Evolutionary conservation across 2,888 invertebrate genomes (phyloP).

Genomic region (Rhagophthalmus giganteus): DNA sequence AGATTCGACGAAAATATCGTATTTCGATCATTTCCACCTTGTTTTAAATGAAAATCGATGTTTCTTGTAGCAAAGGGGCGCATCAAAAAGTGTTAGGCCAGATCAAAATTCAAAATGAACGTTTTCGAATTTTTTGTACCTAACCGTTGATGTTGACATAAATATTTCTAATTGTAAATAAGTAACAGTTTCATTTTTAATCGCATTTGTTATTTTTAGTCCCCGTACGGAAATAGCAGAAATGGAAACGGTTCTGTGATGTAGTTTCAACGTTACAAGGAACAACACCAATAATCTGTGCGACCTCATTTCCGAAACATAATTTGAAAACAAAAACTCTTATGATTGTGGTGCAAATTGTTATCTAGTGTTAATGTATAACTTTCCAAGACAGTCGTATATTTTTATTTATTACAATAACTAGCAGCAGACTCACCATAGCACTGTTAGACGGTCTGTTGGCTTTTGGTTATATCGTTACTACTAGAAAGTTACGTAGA

Average conservation of each 20-base stretch:
- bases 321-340: constrained; percentile 38
- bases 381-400: constrained; percentile 15
- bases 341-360: constrained; percentile 54
- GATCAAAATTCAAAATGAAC: too few species aligned
- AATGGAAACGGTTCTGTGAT: constrained; percentile 93
- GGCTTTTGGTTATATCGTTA: constrained; percentile 38
- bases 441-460: constrained; percentile 22
- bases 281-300: constrained; percentile 37
- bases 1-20: too few species aligned
- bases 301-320: constrained; percentile 10
- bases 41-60: too few species aligned
- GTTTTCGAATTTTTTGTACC: too few species aligned
- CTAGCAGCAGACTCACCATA: constrained; percentile 19
- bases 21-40: too few species aligned
- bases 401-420: constrained; percentile 14
- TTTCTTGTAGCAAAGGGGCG: too few species aligned
- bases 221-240: constrained; percentile 74
- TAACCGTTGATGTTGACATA: too few species aligned
- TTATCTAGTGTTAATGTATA: constrained; percentile 43
- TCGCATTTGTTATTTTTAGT: too few species aligned
- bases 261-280: constrained; percentile 39
- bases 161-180: too few species aligned
- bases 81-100: too few species aligned
- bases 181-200: too few species aligned
- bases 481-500: constrained; percentile 36